These are phyloP conservation scores for Chrysocyon brachyurus DNA, from an alignment of 2,797 vertebrate genomes.

Conservation along the genomic window DNA sequence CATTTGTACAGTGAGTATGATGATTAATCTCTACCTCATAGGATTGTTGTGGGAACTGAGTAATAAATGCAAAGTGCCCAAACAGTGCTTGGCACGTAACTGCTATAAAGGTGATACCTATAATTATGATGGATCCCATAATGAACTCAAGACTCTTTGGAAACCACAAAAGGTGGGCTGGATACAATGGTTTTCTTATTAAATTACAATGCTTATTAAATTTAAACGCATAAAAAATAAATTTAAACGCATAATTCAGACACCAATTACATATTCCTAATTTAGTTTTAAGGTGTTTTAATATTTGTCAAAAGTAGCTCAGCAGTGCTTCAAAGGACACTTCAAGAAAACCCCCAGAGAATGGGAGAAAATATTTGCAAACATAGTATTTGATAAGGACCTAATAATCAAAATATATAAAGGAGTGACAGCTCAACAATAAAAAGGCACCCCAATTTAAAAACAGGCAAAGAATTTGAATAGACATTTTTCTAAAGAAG, in stretches of 20 bases:
- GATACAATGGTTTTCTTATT: not conserved
- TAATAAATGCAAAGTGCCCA: not conserved
- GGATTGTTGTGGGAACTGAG: not conserved
- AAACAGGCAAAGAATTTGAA: constrained; percentile 9
- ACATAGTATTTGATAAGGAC: not conserved
- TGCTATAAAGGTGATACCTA: not conserved
- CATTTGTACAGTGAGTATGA: not conserved
- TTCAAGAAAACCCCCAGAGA: constrained; percentile 34
- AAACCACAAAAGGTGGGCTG: not conserved
- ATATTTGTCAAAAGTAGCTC: constrained; percentile 61
- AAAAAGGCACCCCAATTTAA: constrained; percentile 48
- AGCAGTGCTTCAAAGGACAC: constrained; percentile 47
- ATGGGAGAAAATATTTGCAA: not conserved
- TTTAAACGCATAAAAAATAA: constrained; percentile 28
- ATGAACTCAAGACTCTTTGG: not conserved
- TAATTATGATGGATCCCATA: not conserved
- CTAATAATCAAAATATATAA: constrained; percentile 18
- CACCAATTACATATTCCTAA: constrained; percentile 34
- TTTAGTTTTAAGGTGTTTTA: constrained; percentile 48
- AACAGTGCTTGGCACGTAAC: not conserved
- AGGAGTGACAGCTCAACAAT: not conserved
- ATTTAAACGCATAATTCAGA: constrained; percentile 52
- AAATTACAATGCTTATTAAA: constrained; percentile 19
- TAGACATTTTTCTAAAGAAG: constrained; percentile 31
- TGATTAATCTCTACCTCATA: not conserved